A percentile compares a stretch with the other conserved stretches of the same genome.
Conservation (phyloP, 2,888 invertebrate genomes). For the Eulithis prunata region DNA sequence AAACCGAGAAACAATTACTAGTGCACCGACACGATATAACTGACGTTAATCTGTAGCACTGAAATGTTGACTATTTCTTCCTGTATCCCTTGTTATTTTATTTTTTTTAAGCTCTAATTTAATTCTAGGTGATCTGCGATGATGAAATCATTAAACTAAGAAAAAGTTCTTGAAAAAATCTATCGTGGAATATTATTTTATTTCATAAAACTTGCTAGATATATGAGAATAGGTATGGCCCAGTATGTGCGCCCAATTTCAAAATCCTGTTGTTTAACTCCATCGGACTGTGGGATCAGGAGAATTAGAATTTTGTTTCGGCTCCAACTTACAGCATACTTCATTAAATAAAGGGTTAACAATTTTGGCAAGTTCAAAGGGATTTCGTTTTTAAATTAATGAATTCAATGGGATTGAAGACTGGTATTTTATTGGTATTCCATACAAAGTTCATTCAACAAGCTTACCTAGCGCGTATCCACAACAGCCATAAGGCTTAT, state of each 20-base stretch:
- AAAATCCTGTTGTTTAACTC: slow-evolving; percentile 36
- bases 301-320: slow-evolving; percentile 48
- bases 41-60: no score
- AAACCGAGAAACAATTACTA: no score
- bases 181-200: no score
- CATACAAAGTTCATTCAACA: not conserved
- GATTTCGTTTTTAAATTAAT: slow-evolving; percentile 37
- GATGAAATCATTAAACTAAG: no score
- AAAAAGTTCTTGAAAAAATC: no score
- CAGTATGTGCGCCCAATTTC: not conserved
- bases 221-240: not conserved
- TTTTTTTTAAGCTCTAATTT: no score
- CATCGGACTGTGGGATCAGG: slow-evolving; percentile 38
- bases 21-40: no score
- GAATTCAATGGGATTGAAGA: slow-evolving; percentile 23
- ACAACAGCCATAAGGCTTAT: not conserved
- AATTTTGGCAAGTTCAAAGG: slow-evolving; percentile 39
- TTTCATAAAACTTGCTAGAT: no score
- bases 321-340: slow-evolving; percentile 38
- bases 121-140: no score
- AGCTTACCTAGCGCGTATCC: no score
- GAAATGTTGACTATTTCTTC: no score
- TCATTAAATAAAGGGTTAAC: slow-evolving; percentile 47
- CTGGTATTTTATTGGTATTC: not conserved
- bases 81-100: no score